These are phyloP conservation scores for Chaetodon trifasciatus DNA, from an alignment of 2,797 vertebrate genomes.

Conservation along the genomic window DNA sequence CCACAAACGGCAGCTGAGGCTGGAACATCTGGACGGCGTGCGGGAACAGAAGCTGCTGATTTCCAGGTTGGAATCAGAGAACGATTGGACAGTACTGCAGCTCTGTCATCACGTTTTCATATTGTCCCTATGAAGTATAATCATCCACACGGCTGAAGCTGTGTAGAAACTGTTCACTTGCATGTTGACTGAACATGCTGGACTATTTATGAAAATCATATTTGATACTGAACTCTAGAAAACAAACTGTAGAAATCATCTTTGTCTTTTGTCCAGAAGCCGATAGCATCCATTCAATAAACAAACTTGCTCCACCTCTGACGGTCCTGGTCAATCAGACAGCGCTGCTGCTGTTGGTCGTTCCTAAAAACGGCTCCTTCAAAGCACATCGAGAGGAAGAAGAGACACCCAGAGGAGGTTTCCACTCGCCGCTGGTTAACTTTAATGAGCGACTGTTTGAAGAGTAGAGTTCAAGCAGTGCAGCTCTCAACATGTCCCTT, in stretches of 20 bases:
- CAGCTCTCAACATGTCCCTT: neutral
- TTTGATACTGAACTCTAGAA: neutral
- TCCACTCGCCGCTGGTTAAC: too few species aligned
- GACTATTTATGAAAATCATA: constrained; percentile 26
- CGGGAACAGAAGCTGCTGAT: neutral
- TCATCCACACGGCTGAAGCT: neutral
- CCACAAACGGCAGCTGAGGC: neutral
- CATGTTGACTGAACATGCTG: neutral
- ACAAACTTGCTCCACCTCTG: neutral
- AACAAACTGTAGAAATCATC: neutral
- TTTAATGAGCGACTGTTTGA: too few species aligned
- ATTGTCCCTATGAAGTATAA: neutral
- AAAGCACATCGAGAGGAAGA: neutral
- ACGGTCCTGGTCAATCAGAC: neutral
- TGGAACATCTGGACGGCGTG: neutral
- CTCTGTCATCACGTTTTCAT: neutral
- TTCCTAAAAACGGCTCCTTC: too few species aligned
- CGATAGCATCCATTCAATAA: constrained; percentile 29
- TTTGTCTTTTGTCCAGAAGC: neutral
- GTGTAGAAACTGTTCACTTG: neutral
- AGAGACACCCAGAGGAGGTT: too few species aligned
- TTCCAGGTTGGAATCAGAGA: neutral
- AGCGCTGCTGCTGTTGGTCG: too few species aligned
- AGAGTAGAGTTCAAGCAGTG: neutral
- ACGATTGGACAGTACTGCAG: neutral